Base-by-base conservation (phyloP, 2,888 invertebrate genomes). In the Macrophya alboannulata region DNA sequence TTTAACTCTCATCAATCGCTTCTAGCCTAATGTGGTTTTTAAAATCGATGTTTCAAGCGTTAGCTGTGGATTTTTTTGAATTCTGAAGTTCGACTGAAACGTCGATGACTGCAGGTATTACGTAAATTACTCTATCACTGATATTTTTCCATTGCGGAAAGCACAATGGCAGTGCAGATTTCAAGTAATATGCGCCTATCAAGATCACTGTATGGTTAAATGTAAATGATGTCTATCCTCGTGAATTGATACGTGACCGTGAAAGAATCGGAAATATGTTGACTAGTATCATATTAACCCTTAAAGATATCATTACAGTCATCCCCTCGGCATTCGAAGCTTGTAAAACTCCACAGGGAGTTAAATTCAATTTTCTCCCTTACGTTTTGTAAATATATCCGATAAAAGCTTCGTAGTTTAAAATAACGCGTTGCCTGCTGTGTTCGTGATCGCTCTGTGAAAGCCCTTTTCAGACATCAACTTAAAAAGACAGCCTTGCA, bases 361-460 rank as follows among this genome's bases (percentile, higher is more conserved):
- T n/a, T 43, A 65, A 48, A 79, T 77, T 48, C 68, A 79, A 85
- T 85, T 85, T 48, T 51, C 79, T 43, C 21, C 79, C 79, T 84
- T 25, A 77, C 79, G 59, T 79, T n/a, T n/a, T 43, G 79, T 68
- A 65, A 79, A 85, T 85, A 74, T 79, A 79, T 79, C 77, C 79
- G 77, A 85, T 79, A 68, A 77, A 68, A 85, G 85, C 65, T 59
- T 77, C 62, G 45, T 79, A 85, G 85, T 65, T 79, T 65, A 48
- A 65, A 79, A 79, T 85, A 79, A 79, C 25, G 85, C 40, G 79
- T 43, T 15, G 79, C 79, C 74, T 51, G 25, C 31, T 21, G n/a
- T 43, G 37, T 65, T 77, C 62, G 85, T 21, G 74, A 55, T 74
- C 55, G 71, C 68, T 79, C 59, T 45, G 62, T 74, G 43, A 74